These are phyloP conservation scores for Cactoblastis cactorum DNA, from an alignment of 2,888 invertebrate species.

Conservation along the genomic window DNA sequence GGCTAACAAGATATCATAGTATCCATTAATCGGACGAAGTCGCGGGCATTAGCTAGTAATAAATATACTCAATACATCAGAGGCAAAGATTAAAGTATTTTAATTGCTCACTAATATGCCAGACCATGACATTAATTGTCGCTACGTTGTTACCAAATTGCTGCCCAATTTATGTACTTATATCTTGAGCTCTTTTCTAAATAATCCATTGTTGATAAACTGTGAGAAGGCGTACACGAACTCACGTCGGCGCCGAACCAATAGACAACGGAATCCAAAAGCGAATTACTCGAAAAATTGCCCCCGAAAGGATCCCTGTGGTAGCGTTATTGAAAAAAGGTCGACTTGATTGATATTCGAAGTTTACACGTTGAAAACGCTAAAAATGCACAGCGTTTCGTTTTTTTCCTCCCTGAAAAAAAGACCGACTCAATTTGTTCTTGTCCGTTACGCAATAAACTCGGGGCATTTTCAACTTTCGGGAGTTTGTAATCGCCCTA, in stretches of 20 bases:
- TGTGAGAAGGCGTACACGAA: conserved; percentile 40
- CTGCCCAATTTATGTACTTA: background rate
- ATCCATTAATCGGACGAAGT: too few relatives aligned
- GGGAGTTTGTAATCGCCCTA: conserved; percentile 57
- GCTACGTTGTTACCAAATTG: background rate
- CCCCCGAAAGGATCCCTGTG: conserved; percentile 53
- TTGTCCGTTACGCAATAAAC: conserved; percentile 74
- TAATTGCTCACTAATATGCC: too few relatives aligned
- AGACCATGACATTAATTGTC: too few relatives aligned
- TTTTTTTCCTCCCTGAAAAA: conserved; percentile 69
- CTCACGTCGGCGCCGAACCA: conserved; percentile 35
- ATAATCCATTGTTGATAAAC: conserved; percentile 38
- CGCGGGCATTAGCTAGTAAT: too few relatives aligned
- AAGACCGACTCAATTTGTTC: conserved; percentile 77
- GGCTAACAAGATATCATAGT: too few relatives aligned
- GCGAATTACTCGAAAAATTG: conserved; percentile 70
- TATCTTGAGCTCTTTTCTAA: conserved; percentile 13
- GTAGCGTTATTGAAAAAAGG: conserved; percentile 75
- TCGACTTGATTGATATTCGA: conserved; percentile 73
- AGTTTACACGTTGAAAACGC: conserved; percentile 74
- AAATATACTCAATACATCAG: too few relatives aligned
- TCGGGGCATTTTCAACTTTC: conserved; percentile 67
- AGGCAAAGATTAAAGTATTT: too few relatives aligned
- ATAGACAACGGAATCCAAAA: conserved; percentile 51
- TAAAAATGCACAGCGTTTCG: conserved; percentile 60